Evolutionary conservation across 2,797 vertebrate species (phyloP).

Genomic region (Onychomys leucogaster): DNA sequence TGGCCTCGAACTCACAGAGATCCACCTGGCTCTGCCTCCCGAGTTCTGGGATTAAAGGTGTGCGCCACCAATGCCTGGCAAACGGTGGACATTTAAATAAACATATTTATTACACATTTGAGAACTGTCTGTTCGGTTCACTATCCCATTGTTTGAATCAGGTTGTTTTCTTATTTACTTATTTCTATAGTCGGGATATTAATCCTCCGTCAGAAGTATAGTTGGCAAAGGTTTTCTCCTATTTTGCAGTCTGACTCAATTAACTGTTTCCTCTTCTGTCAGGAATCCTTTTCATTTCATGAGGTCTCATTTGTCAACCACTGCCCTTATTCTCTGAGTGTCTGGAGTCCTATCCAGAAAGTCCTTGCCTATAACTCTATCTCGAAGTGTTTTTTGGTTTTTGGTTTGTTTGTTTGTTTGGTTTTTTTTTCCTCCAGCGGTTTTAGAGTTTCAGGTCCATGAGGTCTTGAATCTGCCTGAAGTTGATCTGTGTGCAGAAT

Average conservation of each 20-base stretch:
- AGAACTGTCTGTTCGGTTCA: background rate
- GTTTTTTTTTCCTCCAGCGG: too few species aligned
- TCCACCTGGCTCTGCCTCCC: too few species aligned
- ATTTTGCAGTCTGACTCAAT: background rate
- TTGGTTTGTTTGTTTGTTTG: too few species aligned
- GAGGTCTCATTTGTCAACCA: background rate
- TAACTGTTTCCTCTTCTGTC: background rate
- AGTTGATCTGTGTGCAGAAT: background rate
- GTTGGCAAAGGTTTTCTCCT: background rate
- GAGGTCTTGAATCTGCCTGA: background rate
- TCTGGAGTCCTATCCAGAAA: background rate
- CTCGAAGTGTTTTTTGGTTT: background rate
- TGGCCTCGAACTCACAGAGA: too few species aligned
- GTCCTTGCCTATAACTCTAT: background rate
- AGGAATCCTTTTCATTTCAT: background rate
- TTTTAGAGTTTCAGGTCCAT: background rate
- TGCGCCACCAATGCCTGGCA: too few species aligned
- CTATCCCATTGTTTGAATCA: too few species aligned
- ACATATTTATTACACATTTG: background rate
- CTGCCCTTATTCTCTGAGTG: background rate
- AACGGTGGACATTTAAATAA: too few species aligned
- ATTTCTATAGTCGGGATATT: too few species aligned
- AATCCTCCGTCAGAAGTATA: too few species aligned
- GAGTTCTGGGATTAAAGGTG: too few species aligned
- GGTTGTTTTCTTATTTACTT: background rate